Evolutionary conservation across 2,113 vertebrate species (phyloP).

Genomic region (Ailurus styani): DNA sequence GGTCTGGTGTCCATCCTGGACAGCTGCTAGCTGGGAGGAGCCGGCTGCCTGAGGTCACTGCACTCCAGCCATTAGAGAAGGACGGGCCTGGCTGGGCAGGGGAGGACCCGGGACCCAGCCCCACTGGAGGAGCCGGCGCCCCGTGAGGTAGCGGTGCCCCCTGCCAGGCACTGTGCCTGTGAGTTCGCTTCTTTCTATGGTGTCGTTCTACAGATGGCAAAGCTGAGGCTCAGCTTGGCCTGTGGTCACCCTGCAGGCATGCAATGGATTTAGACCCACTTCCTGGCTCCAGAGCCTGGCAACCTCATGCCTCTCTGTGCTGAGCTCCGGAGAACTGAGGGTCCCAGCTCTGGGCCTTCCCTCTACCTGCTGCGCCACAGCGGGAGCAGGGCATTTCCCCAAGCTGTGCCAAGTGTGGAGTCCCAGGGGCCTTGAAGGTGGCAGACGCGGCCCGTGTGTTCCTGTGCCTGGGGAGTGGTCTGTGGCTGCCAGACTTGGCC

Average conservation of each 20-base stretch:
- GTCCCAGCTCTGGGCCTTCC: fast-evolving
- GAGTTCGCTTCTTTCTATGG: background rate
- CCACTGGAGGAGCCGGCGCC: fast-evolving
- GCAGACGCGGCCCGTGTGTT: fast-evolving
- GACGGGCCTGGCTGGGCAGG: background rate
- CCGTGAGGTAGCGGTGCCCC: fast-evolving
- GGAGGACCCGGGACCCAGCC: background rate
- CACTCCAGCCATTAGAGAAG: constrained; percentile 70
- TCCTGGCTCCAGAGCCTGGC: background rate
- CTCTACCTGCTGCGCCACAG: fast-evolving
- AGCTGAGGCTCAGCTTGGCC: background rate
- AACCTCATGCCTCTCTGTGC: fast-evolving
- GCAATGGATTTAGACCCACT: background rate
- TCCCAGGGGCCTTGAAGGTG: background rate
- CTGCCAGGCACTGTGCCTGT: background rate
- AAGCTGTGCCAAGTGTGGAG: too few species aligned
- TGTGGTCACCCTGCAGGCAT: background rate
- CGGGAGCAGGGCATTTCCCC: background rate
- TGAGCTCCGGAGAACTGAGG: too few species aligned
- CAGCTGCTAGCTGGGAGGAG: background rate
- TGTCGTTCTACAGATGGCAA: fast-evolving
- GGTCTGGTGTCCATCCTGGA: background rate
- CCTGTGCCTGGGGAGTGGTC: background rate
- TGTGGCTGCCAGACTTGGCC: background rate
- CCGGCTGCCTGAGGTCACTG: constrained; percentile 84